Evolutionary conservation across 2,797 vertebrate genomes (phyloP), one percentile per base, ranked within the genome.

Genomic region (Mus spretus): DNA sequence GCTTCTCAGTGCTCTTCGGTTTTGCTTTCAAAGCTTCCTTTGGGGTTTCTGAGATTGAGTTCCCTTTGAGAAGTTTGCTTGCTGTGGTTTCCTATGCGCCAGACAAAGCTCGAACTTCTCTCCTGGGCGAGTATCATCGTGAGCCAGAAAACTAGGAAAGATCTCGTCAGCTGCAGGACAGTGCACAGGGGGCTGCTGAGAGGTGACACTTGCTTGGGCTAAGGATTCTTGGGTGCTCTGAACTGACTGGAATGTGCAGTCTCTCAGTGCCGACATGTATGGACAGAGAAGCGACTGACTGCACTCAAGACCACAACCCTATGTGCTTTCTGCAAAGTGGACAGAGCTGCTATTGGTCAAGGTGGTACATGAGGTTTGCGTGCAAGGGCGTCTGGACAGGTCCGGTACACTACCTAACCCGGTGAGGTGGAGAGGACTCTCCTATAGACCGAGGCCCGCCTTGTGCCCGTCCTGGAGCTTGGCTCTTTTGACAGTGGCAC

Each of bases 401-500:
- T 70, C 98, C 61, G 53, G 93, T 84, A 97, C 86, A 91, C 98
- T 98, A 98, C 96, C 98, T 97, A 98, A 93, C 22, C 93, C 92
- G 97, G 98, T 93, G 94, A 96, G 44, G 93, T 61, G 3, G 89
- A 97, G 96, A 94, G 91, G 53, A 77, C 34, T 0, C 98, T 98
- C 99, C 98, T 98, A 99, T 92, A 99, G 98, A 95, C 98, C 98
- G 22, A 98, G 98, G 91, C 98, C 98, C 95, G 98, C 97, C 98
- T 98, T 98, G 53, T 26, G 93, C 88, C 92, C 14, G 98, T 99
- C 98, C 98, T 99, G 98, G 97, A 98, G 98, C 98, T 98, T 99
- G 96, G 99, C 98, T 96, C 98, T 99, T 98, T 98, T 99, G 97
- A 99, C 97, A 96, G 99, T 98, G 61, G 99, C 98, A 93, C 99